Percentiles rank a stretch among this genome's conserved stretches.
These are phyloP conservation scores for Papilio aristodemus DNA, from an alignment of 1,140 invertebrate species.

Conservation along the genomic window DNA sequence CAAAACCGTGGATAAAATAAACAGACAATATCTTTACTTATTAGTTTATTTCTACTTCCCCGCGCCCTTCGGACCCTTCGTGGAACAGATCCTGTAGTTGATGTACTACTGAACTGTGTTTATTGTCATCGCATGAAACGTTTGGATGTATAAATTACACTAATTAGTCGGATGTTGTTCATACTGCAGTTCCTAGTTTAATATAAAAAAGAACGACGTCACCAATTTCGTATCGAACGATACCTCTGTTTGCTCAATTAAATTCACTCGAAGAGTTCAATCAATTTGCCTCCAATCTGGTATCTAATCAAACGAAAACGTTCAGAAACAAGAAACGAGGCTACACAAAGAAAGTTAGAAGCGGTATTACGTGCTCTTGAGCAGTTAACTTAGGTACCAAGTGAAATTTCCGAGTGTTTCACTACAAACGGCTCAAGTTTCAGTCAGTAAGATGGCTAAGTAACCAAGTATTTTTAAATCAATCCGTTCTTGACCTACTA, in stretches of 20 bases:
- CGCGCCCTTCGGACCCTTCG: too few species aligned
- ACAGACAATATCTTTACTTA: too few species aligned
- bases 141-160: too few species aligned
- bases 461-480: not conserved
- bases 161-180: too few species aligned
- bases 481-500: not conserved
- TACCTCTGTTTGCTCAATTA: not conserved
- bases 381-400: constrained; percentile 1
- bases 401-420: constrained; percentile 12
- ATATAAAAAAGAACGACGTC: not conserved
- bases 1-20: too few species aligned
- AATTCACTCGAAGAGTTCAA: constrained; percentile 6
- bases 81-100: too few species aligned
- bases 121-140: too few species aligned
- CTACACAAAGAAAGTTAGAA: constrained; percentile 27
- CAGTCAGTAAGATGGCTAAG: not conserved
- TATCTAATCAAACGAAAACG: constrained; percentile 27
- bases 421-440: not conserved
- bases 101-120: too few species aligned
- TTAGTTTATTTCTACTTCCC: too few species aligned
- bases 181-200: too few species aligned
- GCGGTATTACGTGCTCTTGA: constrained; percentile 18
- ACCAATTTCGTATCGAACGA: not conserved
- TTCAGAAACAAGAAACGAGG: constrained; percentile 25
- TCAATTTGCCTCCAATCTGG: constrained; percentile 25